A percentile compares a stretch with the other conserved stretches of the same genome.
These are phyloP conservation scores for Eucriotettix oculatus DNA, from an alignment of 2,888 invertebrate species.

Conservation along the genomic window DNA sequence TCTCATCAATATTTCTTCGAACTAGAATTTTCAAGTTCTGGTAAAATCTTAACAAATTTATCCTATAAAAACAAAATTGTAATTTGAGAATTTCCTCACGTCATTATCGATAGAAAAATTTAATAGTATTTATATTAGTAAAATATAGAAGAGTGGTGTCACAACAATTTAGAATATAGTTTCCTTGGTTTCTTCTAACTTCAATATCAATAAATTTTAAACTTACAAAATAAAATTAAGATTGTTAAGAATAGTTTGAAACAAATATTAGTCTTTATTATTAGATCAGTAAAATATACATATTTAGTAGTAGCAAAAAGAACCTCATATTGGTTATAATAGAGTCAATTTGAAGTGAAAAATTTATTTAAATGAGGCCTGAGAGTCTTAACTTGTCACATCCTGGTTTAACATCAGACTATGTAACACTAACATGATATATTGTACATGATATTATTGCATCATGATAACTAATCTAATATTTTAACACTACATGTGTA, in stretches of 20 bases:
- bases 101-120: background rate
- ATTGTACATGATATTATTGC: conserved; percentile 11
- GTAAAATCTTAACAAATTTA: background rate
- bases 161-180: conserved; percentile 9
- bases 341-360: too few relatives aligned
- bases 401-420: conserved; percentile 7
- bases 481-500: conserved; percentile 12
- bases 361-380: background rate
- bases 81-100: background rate
- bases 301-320: too few relatives aligned
- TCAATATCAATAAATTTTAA: too few relatives aligned
- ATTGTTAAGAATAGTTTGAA: too few relatives aligned
- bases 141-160: conserved; percentile 3
- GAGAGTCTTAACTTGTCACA: conserved; percentile 4
- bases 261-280: too few relatives aligned
- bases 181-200: conserved; percentile 2
- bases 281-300: too few relatives aligned
- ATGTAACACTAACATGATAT: conserved; percentile 7
- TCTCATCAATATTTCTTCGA: background rate
- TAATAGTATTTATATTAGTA: background rate
- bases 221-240: too few relatives aligned
- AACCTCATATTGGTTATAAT: too few relatives aligned
- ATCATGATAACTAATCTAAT: conserved; percentile 11
- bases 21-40: background rate
- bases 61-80: background rate